Evolutionary conservation across 2,888 invertebrate genomes (phyloP), one percentile per base, ranked within the genome.

Genomic region (Lordiphosa fenestrarum): DNA sequence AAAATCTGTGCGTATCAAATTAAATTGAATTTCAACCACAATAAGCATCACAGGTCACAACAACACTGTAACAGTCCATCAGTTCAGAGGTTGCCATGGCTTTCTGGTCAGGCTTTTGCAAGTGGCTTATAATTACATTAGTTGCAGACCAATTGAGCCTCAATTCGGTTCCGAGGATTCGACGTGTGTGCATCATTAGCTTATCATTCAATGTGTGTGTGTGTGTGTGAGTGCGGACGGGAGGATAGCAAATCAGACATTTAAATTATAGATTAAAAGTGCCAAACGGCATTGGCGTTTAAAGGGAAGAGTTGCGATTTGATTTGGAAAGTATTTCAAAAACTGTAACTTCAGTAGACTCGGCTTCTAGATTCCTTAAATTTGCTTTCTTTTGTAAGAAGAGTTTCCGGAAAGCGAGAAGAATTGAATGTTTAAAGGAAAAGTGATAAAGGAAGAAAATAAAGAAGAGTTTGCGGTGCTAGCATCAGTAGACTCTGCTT

Each of bases 51-150:
- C 56, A 55, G 56, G 41, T 51, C 56, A 56, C 49, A 36, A 25
- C n/a, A 39, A 25, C 56, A 56, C 49, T 25, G 15, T 7, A 39
- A 38, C 12, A 50, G 35, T 25, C 39, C 49, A 33, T 19, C 33
- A 30, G 46, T 21, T 36, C n/a, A 9, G 52, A 41, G 71, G 66
- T 71, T 66, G 71, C 42, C 59, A 59, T 69, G 59, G 54, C 46
- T 33, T 30, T 33, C 33, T 44, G 44, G 58, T 40, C 35, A 25
- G 44, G 55, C 53, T 50, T 58, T 58, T 55, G 63, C 70, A 78
- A 74, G 74, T 66, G 62, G 77, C 62, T 62, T 64, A 72, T 77
- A 80, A 77, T 77, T 77, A 74, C 80, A 77, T 77, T 80, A 77
- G 74, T 76, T 60, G 65, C 65, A 65, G 60, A 65, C 57, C 56